Evolutionary conservation across 2,113 vertebrate species (phyloP).

Genomic region (Megaptera novaeangliae): DNA sequence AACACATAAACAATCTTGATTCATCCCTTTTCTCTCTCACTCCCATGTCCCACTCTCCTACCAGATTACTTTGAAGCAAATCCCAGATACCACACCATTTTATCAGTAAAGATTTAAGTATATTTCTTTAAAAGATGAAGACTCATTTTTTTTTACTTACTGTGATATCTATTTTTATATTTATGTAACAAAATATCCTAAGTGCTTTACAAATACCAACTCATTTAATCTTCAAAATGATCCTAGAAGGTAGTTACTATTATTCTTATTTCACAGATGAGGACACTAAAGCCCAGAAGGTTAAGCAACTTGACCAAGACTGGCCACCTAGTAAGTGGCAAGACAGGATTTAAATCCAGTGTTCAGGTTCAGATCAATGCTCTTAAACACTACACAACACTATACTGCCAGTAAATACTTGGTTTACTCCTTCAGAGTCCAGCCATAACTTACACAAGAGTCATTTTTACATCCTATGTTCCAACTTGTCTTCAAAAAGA

Average conservation of each 20-base stretch:
- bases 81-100: neutral
- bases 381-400: neutral
- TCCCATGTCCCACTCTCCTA: neutral
- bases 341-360: neutral
- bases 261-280: neutral
- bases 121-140: neutral
- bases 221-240: neutral
- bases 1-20: neutral
- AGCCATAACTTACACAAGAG: neutral
- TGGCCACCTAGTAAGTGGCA: neutral
- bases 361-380: neutral
- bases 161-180: neutral
- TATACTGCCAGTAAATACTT: neutral
- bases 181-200: neutral
- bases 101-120: neutral
- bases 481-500: neutral
- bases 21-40: neutral
- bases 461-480: neutral
- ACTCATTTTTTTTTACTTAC: neutral
- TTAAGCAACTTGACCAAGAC: neutral
- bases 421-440: neutral
- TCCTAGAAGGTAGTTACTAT: neutral
- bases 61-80: neutral
- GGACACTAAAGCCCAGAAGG: neutral
- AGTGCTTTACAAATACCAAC: neutral